Percentiles rank a stretch among this genome's conserved stretches.
These are phyloP conservation scores for Diarsia rubi DNA, from an alignment of 2,888 invertebrate genomes.

Conservation along the genomic window DNA sequence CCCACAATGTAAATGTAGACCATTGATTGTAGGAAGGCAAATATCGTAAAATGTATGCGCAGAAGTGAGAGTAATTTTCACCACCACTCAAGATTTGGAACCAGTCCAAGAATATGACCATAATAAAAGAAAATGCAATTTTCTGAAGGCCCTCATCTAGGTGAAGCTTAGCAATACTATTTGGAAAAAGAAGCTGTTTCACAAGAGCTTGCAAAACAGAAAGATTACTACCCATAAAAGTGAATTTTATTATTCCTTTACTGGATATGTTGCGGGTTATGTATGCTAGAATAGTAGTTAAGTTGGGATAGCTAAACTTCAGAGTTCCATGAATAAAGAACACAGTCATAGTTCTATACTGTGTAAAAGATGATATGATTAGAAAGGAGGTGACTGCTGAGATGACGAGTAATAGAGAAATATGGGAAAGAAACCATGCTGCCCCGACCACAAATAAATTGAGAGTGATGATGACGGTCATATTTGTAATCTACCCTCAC, in stretches of 20 bases:
- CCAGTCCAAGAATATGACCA: conserved; percentile 52
- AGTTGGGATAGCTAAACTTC: not conserved
- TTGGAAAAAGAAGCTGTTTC: conserved; percentile 21
- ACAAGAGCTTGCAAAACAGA: conserved; percentile 13
- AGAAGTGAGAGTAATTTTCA: conserved; percentile 37
- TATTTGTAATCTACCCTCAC: not conserved
- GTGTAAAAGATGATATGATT: too few relatives aligned
- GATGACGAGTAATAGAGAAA: too few relatives aligned
- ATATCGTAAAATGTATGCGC: conserved; percentile 38
- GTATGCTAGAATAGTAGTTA: conserved; percentile 3
- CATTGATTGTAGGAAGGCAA: conserved; percentile 40
- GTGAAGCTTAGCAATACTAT: conserved; percentile 21
- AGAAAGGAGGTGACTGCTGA: too few relatives aligned
- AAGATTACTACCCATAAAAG: conserved; percentile 5
- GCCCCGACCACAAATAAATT: too few relatives aligned
- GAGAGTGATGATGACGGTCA: too few relatives aligned
- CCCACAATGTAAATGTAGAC: conserved; percentile 2
- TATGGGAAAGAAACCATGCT: too few relatives aligned
- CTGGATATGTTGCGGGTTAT: not conserved
- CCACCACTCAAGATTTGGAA: conserved; percentile 56
- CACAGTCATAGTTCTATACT: conserved; percentile 3
- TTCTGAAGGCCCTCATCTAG: conserved; percentile 35
- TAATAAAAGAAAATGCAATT: conserved; percentile 51
- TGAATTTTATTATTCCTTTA: conserved; percentile 25
- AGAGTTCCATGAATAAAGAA: not conserved